phyloP scores from a whole-genome alignment of 1,140 invertebrate genomes.

The Heliconius nattereri region DNA sequence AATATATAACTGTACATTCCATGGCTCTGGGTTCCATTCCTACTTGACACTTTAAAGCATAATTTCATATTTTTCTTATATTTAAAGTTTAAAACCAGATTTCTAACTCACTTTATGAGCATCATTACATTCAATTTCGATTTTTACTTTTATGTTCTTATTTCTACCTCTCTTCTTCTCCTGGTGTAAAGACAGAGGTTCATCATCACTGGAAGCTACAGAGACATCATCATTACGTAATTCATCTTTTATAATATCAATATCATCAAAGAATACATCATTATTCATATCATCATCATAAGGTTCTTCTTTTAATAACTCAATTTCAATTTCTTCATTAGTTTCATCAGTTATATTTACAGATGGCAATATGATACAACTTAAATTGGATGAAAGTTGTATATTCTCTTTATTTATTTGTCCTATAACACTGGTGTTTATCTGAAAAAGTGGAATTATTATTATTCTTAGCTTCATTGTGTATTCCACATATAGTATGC shows the following conservation, averaged over 20 bases:
- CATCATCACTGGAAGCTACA: slow-evolving; percentile 47
- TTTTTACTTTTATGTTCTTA: slow-evolving; percentile 18
- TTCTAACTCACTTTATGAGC: slow-evolving; percentile 12
- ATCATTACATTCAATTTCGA: slow-evolving; percentile 12
- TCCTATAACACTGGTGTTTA: slow-evolving; percentile 37
- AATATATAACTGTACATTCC: no score
- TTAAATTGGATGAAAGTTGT: slow-evolving; percentile 26
- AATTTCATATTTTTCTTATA: background rate
- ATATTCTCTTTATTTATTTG: slow-evolving; percentile 36
- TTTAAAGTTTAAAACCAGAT: background rate
- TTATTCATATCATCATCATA: slow-evolving; percentile 25
- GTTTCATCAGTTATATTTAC: slow-evolving; percentile 28
- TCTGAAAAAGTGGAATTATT: slow-evolving; percentile 26
- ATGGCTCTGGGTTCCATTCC: no score
- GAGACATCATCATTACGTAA: slow-evolving; percentile 41
- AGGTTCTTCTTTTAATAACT: slow-evolving; percentile 44
- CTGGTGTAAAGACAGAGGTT: slow-evolving; percentile 52
- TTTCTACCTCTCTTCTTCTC: slow-evolving; percentile 43
- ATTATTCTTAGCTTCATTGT: no score
- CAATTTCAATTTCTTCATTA: slow-evolving; percentile 28
- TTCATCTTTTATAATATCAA: slow-evolving; percentile 46
- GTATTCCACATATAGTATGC: no score
- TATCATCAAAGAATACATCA: slow-evolving; percentile 35
- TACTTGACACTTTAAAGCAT: no score
- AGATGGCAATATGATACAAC: background rate